These are phyloP conservation scores for Aplochiton taeniatus DNA, from an alignment of 2,797 vertebrate genomes.

Conservation along the genomic window DNA sequence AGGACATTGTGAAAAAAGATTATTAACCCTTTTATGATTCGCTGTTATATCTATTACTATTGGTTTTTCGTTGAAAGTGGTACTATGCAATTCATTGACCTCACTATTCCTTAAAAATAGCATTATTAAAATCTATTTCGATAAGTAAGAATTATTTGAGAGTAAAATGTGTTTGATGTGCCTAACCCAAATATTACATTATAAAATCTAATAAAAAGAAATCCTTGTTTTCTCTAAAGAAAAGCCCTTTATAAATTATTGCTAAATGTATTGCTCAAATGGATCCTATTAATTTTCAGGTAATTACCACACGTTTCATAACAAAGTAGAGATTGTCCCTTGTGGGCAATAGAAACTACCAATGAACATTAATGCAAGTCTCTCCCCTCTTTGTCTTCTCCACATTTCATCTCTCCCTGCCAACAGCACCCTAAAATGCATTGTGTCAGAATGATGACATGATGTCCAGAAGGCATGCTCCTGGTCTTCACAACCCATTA, in stretches of 20 bases:
- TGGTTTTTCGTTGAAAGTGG: no score
- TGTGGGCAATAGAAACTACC: conserved; percentile 24
- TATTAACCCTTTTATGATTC: no score
- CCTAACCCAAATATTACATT: no score
- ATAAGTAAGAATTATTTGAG: no score
- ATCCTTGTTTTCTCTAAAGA: not conserved
- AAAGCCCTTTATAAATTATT: not conserved
- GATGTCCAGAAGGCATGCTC: conserved; percentile 63
- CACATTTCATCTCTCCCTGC: conserved; percentile 20
- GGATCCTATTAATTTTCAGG: conserved; percentile 9
- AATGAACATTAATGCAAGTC: conserved; percentile 52
- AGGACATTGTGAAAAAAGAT: not conserved
- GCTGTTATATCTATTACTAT: no score
- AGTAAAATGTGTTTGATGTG: no score
- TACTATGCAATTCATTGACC: no score
- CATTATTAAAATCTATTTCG: no score
- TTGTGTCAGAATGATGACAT: conserved; percentile 61
- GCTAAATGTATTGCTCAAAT: conserved; percentile 27
- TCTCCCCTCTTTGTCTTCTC: conserved; percentile 29
- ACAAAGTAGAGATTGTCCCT: conserved; percentile 19
- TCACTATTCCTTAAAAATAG: no score
- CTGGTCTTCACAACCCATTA: conserved; percentile 71
- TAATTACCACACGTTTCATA: conserved; percentile 22
- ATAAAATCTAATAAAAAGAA: no score
- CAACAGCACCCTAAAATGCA: conserved; percentile 42